Conservation (phyloP, 2,797 vertebrate genomes). For the Dicrostonyx torquatus region DNA sequence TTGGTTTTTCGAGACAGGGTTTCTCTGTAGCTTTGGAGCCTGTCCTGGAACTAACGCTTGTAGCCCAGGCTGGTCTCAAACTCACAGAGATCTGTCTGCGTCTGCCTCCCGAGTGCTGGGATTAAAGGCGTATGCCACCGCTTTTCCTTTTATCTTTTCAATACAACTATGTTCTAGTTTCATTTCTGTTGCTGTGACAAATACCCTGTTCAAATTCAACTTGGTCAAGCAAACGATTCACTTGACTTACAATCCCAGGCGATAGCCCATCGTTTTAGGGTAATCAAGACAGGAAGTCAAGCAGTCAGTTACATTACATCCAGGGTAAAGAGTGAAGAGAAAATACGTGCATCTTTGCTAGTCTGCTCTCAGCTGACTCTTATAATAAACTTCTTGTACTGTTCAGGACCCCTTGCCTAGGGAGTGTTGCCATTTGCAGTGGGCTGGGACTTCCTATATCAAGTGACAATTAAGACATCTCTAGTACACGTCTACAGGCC, state of each 20-base stretch:
- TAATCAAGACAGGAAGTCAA: not conserved
- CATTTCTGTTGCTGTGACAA: not conserved
- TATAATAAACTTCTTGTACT: too few species aligned
- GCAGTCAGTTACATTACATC: not conserved
- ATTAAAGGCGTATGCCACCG: too few species aligned
- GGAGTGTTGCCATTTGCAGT: not conserved
- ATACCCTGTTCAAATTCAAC: not conserved
- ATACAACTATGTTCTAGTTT: not conserved
- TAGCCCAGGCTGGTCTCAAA: too few species aligned
- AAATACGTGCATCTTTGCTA: not conserved
- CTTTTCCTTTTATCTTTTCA: conserved; percentile 42
- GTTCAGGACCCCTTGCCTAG: not conserved
- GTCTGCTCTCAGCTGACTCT: not conserved
- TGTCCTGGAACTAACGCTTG: too few species aligned
- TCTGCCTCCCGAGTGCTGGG: too few species aligned
- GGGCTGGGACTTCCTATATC: not conserved
- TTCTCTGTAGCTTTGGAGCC: too few species aligned
- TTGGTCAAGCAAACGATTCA: not conserved
- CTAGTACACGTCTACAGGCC: not conserved
- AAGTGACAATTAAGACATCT: not conserved
- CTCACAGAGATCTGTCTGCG: too few species aligned
- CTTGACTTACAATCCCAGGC: not conserved
- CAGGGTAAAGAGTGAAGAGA: not conserved
- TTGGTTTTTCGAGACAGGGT: too few species aligned
- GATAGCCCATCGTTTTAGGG: not conserved